Conservation (phyloP, 64 coral and sea anemone species). For the Stichodactyla helianthus region DNA sequence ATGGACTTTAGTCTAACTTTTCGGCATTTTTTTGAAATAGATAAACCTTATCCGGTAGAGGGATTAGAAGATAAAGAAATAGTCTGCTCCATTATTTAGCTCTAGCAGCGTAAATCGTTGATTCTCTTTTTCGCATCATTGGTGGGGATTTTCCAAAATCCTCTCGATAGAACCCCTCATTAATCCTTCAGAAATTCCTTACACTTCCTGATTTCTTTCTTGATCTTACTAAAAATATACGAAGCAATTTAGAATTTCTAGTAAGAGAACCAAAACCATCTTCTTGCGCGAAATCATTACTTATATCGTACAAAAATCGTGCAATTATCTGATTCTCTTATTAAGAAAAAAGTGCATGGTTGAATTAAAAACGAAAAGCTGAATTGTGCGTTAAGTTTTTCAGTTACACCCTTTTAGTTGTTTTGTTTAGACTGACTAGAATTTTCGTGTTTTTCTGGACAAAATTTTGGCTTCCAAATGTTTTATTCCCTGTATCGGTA, state of each 20-base stretch:
- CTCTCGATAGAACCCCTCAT: background rate
- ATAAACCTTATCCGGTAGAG: background rate
- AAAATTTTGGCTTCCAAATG: background rate
- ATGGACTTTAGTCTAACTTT: background rate
- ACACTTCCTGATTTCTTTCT: background rate
- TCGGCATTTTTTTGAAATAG: background rate
- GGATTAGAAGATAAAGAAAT: background rate
- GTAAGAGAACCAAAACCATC: background rate
- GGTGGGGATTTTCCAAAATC: background rate
- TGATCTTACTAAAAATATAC: background rate
- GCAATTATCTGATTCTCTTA: background rate
- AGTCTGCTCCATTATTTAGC: background rate
- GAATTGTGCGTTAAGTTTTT: background rate
- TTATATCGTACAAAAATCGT: background rate
- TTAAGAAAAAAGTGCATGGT: background rate
- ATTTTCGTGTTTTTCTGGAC: background rate
- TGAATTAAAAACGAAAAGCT: background rate
- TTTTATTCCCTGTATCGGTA: background rate
- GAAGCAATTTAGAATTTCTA: background rate
- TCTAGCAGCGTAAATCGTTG: background rate
- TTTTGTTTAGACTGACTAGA: background rate
- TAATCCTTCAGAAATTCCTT: background rate
- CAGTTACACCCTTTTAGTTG: background rate
- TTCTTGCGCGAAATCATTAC: background rate
- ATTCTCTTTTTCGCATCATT: background rate